These are phyloP conservation scores for Asarcornis scutulata DNA, from an alignment of 2,113 vertebrate species.

Conservation along the genomic window DNA sequence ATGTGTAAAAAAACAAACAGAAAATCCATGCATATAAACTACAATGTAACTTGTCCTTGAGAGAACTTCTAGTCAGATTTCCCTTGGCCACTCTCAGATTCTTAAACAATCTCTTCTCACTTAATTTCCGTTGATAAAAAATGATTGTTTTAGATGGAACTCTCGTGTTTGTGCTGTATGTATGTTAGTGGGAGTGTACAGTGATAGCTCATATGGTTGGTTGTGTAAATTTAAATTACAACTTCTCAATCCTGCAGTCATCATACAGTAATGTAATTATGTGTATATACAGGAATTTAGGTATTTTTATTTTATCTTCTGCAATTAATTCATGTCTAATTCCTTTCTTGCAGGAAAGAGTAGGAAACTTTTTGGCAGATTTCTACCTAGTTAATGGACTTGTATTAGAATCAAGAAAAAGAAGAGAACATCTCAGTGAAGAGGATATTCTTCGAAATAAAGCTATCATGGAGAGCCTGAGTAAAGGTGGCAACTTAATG, in stretches of 20 bases:
- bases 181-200: not conserved
- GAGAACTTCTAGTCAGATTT: not conserved
- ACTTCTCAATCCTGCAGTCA: accelerated
- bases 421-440: constrained; percentile 96
- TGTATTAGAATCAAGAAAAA: constrained; percentile 95
- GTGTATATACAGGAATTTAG: not conserved
- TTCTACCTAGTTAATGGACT: constrained; percentile 97
- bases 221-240: not conserved
- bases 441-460: constrained; percentile 99
- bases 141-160: not conserved
- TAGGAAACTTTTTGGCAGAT: constrained; percentile 96
- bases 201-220: accelerated
- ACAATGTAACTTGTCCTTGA: not conserved
- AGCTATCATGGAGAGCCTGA: constrained; percentile 99
- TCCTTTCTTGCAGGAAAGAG: constrained; percentile 86
- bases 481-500: constrained; percentile 95
- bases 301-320: not conserved
- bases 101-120: not conserved
- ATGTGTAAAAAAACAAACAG: not conserved
- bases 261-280: not conserved
- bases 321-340: not conserved
- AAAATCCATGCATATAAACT: too few relatives aligned
- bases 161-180: not conserved
- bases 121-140: not conserved
- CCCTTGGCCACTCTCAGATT: not conserved